These are phyloP conservation scores for Heliconius nattereri DNA, from an alignment of 1,140 invertebrate genomes.

Conservation along the genomic window DNA sequence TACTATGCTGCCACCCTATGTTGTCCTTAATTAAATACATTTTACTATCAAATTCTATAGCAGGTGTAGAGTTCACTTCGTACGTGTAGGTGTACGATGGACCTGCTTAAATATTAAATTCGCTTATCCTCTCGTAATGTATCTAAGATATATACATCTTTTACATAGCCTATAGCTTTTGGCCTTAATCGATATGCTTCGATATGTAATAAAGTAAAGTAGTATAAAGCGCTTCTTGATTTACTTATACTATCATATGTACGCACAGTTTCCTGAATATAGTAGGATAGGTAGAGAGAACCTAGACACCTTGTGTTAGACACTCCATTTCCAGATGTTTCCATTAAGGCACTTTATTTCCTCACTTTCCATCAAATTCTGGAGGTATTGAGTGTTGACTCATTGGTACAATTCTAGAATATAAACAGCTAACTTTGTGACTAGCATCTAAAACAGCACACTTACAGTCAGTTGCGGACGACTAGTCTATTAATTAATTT, in stretches of 20 bases:
- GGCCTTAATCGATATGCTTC: not conserved
- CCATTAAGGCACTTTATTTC: no score
- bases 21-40: not conserved
- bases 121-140: not conserved
- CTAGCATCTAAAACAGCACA: no score
- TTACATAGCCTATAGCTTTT: not conserved
- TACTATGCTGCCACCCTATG: no score
- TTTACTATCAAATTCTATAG: not conserved
- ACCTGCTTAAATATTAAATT: conserved; percentile 12
- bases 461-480: no score
- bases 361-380: no score
- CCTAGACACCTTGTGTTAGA: not conserved
- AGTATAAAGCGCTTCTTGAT: not conserved
- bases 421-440: no score
- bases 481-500: no score
- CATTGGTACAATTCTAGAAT: no score
- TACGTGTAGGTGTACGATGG: not conserved
- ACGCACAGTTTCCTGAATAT: not conserved
- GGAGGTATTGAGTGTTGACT: no score
- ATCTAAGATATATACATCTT: not conserved
- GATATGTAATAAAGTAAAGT: not conserved
- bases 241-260: not conserved
- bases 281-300: not conserved
- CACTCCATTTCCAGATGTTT: no score
- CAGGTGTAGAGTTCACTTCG: not conserved